Percentiles rank a stretch among this genome's conserved stretches.
Conservation (phyloP, 2,113 vertebrate genomes). For the Sialia sialis region DNA sequence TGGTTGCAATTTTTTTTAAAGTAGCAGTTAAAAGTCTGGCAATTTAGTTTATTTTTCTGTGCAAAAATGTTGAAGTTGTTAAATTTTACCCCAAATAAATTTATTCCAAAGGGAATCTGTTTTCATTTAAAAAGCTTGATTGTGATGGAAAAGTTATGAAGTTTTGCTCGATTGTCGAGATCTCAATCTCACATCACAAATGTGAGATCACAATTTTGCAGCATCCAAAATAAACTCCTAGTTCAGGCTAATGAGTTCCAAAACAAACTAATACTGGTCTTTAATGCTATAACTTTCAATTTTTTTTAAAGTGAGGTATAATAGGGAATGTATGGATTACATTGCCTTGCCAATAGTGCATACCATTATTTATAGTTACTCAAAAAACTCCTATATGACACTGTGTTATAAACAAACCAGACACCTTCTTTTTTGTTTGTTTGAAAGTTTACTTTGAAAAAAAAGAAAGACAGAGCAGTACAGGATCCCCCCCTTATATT, state of each 20-base stretch:
- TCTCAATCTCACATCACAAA: slow-evolving; percentile 27
- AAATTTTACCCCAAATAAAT: not conserved
- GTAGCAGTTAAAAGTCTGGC: not conserved
- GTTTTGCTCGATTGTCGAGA: not conserved
- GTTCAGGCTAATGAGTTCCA: not conserved
- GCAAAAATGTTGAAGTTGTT: not conserved
- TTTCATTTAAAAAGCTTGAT: not conserved
- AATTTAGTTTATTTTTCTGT: not conserved
- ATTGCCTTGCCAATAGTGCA: not conserved
- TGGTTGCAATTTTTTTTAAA: not conserved
- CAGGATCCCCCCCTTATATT: not conserved
- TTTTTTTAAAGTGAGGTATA: not conserved
- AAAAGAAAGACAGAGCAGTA: not conserved
- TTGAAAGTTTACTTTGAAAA: not conserved
- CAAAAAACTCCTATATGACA: not conserved
- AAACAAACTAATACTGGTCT: not conserved
- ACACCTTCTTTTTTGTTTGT: not conserved
- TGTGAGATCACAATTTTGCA: slow-evolving; percentile 9
- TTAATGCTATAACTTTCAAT: not conserved
- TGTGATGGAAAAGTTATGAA: not conserved
- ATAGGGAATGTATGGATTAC: not conserved
- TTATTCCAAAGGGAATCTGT: not conserved
- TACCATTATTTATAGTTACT: not conserved
- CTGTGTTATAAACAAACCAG: not conserved
- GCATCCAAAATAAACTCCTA: slow-evolving; percentile 20